These are phyloP conservation scores for Meandrina meandrites DNA, from an alignment of 92 coral and sea anemone genomes.

Conservation along the genomic window DNA sequence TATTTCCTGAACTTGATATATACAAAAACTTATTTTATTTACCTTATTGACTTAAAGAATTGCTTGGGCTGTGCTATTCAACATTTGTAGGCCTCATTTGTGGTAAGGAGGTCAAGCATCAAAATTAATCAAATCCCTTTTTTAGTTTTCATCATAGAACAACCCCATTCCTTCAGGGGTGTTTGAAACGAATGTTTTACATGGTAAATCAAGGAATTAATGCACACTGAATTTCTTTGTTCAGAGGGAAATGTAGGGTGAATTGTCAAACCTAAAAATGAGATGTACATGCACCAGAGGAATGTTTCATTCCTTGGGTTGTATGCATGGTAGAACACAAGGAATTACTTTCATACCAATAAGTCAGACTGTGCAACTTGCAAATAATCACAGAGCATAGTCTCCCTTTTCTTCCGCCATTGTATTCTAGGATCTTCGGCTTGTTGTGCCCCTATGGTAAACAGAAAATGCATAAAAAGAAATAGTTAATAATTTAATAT, in stretches of 20 bases:
- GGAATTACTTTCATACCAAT: conserved; percentile 5
- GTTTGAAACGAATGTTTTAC: background rate
- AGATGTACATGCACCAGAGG: background rate
- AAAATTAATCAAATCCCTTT: background rate
- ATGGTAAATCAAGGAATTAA: background rate
- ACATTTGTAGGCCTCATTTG: background rate
- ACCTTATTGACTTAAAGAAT: background rate
- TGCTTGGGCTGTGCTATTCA: background rate
- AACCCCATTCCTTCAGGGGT: background rate
- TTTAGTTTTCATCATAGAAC: background rate
- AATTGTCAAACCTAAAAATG: background rate
- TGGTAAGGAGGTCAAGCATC: conserved; percentile 8
- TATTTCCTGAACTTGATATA: background rate
- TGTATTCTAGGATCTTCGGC: conserved; percentile 90
- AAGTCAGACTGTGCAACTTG: conserved; percentile 77
- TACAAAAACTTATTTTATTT: background rate
- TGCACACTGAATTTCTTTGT: background rate
- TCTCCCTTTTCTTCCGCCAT: conserved; percentile 84
- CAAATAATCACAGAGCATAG: conserved; percentile 87
- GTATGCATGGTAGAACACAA: background rate
- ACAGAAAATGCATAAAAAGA: background rate
- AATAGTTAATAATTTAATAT: background rate
- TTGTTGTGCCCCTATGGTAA: conserved; percentile 78
- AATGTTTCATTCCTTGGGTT: background rate
- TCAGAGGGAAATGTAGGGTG: background rate